Base-by-base conservation (phyloP, 2,797 vertebrate species). In the Eulemur rubriventer region DNA sequence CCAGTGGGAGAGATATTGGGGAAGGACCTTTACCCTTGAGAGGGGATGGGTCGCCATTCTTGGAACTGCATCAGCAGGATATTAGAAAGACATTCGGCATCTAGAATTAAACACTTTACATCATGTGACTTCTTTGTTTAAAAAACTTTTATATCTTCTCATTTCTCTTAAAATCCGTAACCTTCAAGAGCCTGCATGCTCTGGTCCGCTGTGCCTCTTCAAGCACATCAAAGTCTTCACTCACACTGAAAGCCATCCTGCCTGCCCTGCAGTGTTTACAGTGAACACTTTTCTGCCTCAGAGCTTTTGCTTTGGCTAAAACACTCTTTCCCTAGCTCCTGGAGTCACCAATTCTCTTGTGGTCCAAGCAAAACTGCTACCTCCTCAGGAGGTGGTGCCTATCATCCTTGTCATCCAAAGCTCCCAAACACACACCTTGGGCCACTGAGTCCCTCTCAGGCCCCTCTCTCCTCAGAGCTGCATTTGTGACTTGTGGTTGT, bases 151-250 rank as follows among this genome's bases (percentile, higher is more conserved):
- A 0, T 89, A 11, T 43, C 79, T 80, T 94, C 22, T 72, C 6
- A 50, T 96, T 81, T 96, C 67, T 84, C 13, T 76, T 50, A 43
- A 90, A 95, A 81, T 70, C 41, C 11, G 48, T 5, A 73, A 50
- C 57, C 48, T 35, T 22, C 26, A 84, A 22, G 69, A 69, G 3
- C 4, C 26, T n/a, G 22, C 24, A 6, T 30, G 43, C 22, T 26
- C 26, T 18, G 61, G 14, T n/a, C 88, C 52, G 2, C 48, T 38
- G 4, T 26, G 28, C 38, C 48, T 72, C 57, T 65, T 94, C 18
- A 26, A 48, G 41, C 43, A 46, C 43, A 12, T 67, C 38, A 7
- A 35, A 18, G 69, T 1, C 12, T 46, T 35, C 24, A 1, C 22
- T 22, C 41, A 63, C 1, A 41, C 30, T 30, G 78, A 57, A 30